phyloP scores from a whole-genome alignment of 2,797 vertebrate genomes.

The Gila robusta region DNA sequence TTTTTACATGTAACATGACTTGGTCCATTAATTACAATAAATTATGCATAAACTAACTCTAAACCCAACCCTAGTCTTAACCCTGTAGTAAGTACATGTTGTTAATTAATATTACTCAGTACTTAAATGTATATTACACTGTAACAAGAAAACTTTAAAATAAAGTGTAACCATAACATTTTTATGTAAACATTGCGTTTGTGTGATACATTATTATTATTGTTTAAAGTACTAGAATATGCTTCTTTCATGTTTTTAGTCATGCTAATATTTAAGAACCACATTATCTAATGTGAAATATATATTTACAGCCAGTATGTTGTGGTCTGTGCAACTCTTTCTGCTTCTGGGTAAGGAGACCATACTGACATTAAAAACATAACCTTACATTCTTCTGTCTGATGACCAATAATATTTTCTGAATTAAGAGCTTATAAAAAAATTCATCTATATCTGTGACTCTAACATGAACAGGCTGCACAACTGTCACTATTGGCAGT shows the following conservation, averaged over 20 bases:
- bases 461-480: neutral
- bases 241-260: no score
- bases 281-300: neutral
- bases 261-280: neutral
- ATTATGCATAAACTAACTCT: neutral
- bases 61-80: neutral
- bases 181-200: no score
- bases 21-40: neutral
- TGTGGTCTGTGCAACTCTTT: neutral
- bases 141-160: no score
- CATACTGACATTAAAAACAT: neutral
- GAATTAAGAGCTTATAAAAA: no score
- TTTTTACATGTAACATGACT: neutral
- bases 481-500: neutral
- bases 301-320: neutral
- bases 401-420: no score
- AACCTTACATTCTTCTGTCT: no score
- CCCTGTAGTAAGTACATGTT: neutral
- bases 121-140: no score
- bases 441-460: neutral
- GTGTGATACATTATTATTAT: no score
- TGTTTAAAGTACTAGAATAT: no score
- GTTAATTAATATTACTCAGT: no score
- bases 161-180: no score
- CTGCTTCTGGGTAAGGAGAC: conserved; percentile 24